Evolutionary conservation across 2,888 invertebrate species (phyloP), one percentile per base, ranked within the genome.

Genomic region (Eucriotettix oculatus): DNA sequence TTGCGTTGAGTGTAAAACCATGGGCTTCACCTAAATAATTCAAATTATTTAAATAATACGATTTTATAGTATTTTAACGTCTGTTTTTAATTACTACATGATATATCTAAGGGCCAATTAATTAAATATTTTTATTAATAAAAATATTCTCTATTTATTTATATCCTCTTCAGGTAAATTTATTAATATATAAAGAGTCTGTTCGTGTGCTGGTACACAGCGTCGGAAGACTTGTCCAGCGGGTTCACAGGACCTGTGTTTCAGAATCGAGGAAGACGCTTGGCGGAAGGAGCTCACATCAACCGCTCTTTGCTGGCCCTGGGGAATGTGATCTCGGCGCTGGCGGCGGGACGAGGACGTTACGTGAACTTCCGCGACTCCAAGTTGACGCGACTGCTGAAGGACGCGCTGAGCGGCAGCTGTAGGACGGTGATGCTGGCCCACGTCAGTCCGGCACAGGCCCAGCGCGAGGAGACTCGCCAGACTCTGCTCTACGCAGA

Each of bases 341-440:
- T 97, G 16, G 92, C 94, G 57, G 86, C 85, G 9, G 85, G 86
- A 12, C 48, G 48, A 67, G 76, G 77, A 52, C 79, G 84, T 70
- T 97, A 94, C 72, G 94, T 97, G 10, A 97, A 97, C 76, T 96
- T 91, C 73, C 82, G 96, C 1, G 97, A 97, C 75, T 95, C 95
- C 41, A 97, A 97, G 73, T 75, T 97, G 66, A 97, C 97, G 0
- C 80, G 97, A 9, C 76, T 96, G 60, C 77, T 96, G 58, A 88
- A 90, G 65, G 91, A 91, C 68, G 90, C 91, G 1, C 75, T 92
- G 44, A 87, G 89, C 66, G 93, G 96, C 10, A 92, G 94, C 70
- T 95, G 95, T 70, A 85, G 90, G 68, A 97, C 97, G 0, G 93
- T 95, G 14, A 97, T 97, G 96, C 90, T 97, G 61, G 96, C 96